Evolutionary conservation across 1,140 invertebrate genomes (phyloP), one percentile per base, ranked within the genome.

Genomic region (Coptotermes formosanus): DNA sequence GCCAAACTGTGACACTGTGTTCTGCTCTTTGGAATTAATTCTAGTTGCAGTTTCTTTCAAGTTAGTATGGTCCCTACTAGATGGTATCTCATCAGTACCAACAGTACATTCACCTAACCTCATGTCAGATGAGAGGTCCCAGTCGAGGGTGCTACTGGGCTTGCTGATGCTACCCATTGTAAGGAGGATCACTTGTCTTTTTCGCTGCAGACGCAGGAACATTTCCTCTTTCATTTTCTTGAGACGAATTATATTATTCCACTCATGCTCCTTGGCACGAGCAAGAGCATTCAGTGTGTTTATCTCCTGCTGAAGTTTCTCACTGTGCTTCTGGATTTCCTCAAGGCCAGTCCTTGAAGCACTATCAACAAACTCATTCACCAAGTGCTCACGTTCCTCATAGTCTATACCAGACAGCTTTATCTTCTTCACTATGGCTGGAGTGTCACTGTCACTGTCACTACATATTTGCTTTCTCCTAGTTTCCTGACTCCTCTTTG

Each of bases 201-300:
- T 93, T 84, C 95, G 92, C 86, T 95, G 91, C 8, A 96, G 90
- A 86, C 95, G 90, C 25, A 95, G 90, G 84, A 96, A 91, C 25
- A 95, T 94, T 89, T 97, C 95, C 89, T 97, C 96, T 91, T 97
- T 97, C 0, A 96, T 91, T 89, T 96, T 97, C 89, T 95, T 95
- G 87, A 96, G 91, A 89, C 95, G 93, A 14, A 97, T 89, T 48
- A 97, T 94, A 82, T 95, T 94, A 88, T 97, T 96, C 96, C 96
- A 97, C 90, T 97, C 96, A 87, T 94, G 93, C 91, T 97, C 96
- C 90, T 96, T 97, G 88, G 94, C 93, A 88, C 93, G 93, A 3
- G 95, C 93, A 23, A 96, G 89, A 87, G 95, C 94, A 82, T 94
- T 92, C 82, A 97, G 90, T 2, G 94, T 94, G 89, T 94, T 91